Evolutionary conservation across 2,888 invertebrate genomes (phyloP).

Genomic region (Hypomecis punctinalis): DNA sequence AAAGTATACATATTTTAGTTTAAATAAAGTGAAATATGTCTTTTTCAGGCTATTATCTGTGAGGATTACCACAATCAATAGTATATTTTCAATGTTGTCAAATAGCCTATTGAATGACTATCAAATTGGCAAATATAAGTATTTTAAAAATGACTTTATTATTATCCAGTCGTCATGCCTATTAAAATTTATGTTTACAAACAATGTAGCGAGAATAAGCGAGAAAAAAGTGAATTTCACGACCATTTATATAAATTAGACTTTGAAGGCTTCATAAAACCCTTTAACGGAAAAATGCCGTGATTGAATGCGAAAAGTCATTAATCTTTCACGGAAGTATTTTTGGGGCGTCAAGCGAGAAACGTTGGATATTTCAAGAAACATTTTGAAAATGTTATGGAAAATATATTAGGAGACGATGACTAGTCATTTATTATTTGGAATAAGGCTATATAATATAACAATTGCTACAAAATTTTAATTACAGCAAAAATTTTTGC

Average conservation of each 20-base stretch:
- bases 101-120: too few species aligned
- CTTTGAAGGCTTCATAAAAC: conserved; percentile 31
- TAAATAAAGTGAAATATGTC: too few species aligned
- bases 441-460: background rate
- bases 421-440: background rate
- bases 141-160: too few species aligned
- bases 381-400: background rate
- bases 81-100: too few species aligned
- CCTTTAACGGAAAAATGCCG: conserved; percentile 29
- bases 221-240: background rate
- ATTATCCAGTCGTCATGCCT: too few species aligned
- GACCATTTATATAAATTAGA: conserved; percentile 39
- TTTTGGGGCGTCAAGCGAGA: conserved; percentile 5
- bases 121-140: too few species aligned
- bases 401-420: background rate
- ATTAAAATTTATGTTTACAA: conserved; percentile 5
- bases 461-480: background rate
- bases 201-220: background rate
- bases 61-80: too few species aligned
- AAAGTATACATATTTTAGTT: too few species aligned
- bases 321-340: conserved; percentile 34
- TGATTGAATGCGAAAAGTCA: conserved; percentile 31
- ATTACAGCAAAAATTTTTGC: background rate
- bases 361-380: conserved; percentile 2
- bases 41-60: too few species aligned